phyloP scores from a whole-genome alignment of 2,113 vertebrate genomes.

The Eonycteris spelaea region DNA sequence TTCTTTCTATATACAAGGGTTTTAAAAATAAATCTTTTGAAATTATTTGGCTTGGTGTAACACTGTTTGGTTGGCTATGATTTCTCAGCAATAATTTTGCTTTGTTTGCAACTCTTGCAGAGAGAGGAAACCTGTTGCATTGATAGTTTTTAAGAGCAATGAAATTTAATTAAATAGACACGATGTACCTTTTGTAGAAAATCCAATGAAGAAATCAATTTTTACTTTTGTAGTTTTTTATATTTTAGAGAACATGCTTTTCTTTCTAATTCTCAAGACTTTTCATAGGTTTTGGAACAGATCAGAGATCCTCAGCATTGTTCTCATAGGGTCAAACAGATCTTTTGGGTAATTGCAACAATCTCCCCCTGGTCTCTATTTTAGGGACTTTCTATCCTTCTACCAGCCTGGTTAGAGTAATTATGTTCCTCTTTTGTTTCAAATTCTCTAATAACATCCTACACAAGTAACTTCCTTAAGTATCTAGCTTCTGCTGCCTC shows the following conservation, averaged over 20 bases:
- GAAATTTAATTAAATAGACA: not conserved
- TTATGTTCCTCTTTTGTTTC: not conserved
- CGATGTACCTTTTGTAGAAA: not conserved
- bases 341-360: not conserved
- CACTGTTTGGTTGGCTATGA: not conserved
- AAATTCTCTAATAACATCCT: not conserved
- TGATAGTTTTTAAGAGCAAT: not conserved
- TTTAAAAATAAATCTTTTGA: not conserved
- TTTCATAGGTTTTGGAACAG: not conserved
- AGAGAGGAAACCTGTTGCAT: not conserved
- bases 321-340: not conserved
- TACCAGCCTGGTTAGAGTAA: not conserved
- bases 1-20: not conserved
- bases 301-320: not conserved
- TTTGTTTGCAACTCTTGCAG: not conserved
- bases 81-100: conserved; percentile 10
- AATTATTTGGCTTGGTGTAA: not conserved
- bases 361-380: not conserved
- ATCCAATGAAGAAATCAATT: not conserved
- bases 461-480: not conserved
- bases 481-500: not conserved
- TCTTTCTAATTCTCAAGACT: not conserved
- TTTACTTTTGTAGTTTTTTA: not conserved
- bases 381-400: not conserved
- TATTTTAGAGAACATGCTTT: not conserved